phyloP scores from a whole-genome alignment of 2,888 invertebrate genomes.

The Nezara viridula region DNA sequence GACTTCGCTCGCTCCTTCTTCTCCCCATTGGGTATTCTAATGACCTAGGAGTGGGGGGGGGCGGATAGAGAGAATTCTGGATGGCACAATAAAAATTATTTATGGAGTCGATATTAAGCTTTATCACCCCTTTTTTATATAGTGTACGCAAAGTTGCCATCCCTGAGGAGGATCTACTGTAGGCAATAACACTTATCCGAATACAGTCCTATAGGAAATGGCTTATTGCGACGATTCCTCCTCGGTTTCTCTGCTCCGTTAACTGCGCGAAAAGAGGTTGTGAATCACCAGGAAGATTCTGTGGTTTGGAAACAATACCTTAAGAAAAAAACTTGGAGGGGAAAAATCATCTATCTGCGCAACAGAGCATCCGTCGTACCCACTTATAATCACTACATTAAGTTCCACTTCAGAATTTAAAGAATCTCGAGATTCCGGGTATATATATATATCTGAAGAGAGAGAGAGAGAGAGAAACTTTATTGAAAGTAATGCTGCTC shows the following conservation, averaged over 20 bases:
- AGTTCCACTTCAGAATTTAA: no score
- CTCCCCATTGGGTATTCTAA: not conserved
- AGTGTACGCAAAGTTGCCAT: not conserved
- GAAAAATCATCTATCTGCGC: not conserved
- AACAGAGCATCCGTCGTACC: not conserved
- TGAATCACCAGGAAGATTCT: not conserved
- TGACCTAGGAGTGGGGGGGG: not conserved
- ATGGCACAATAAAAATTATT: slow-evolving; percentile 36
- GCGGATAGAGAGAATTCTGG: not conserved
- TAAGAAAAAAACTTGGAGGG: not conserved
- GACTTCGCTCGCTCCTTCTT: not conserved
- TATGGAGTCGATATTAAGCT: slow-evolving; percentile 27
- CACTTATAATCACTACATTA: no score
- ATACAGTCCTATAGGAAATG: not conserved
- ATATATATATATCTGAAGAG: no score
- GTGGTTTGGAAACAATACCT: not conserved
- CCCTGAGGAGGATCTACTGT: slow-evolving; percentile 16
- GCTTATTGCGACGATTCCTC: not conserved
- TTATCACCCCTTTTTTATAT: slow-evolving; percentile 4
- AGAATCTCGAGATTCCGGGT: no score
- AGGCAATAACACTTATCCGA: slow-evolving; percentile 13
- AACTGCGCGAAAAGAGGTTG: not conserved
- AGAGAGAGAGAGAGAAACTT: no score
- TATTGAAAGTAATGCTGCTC: no score
- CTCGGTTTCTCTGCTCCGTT: not conserved